Evolutionary conservation across 2,113 vertebrate species (phyloP), one percentile per base, ranked within the genome.

Genomic region (Delphinapterus leucas): DNA sequence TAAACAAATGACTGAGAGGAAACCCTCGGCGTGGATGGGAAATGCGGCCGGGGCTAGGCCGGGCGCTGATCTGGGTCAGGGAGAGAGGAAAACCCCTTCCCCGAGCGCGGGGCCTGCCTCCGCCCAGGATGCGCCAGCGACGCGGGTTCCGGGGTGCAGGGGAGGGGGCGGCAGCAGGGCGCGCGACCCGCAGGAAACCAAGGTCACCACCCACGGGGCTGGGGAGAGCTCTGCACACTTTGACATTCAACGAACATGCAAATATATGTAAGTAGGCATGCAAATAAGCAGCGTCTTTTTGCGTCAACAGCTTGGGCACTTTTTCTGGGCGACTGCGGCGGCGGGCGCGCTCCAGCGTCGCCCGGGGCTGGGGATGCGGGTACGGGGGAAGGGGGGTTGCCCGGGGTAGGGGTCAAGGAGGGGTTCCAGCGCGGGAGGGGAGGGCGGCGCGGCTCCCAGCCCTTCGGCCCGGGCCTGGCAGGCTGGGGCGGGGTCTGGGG

Each of bases 1-100:
- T 96, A 97, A 97, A 98, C 97, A 97, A 88, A 68, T 96, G 93
- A 98, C 97, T 97, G 96, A 47, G 87, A 96, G 96, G 97, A 97
- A 98, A 77, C 87, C 84, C 84, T 92, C 31, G 44, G 82, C 6
- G 55, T 49, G 90, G 88, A 82, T 74, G 80, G 93, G 96, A 93
- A 97, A 93, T 47, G 71, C 33, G 63, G 65, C 65, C 61, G 1
- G 26, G 25, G 61, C 60, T n/a, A 21, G 84, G 79, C 38, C 14
- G 13, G 38, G 96, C 74, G 21, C 95, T 41, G 71, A 97, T 97
- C 93, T 97, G 93, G 96, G 96, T 96, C 96, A 95, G 47, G 49
- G 58, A 67, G 82, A 73, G 79, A 86, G 97, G 98, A 97, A 97
- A 98, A 85, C 89, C 97, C 97, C 97, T 77, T 70, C 83, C 94